Evolutionary conservation across 35 echinoderm and acorn worm genomes (phyloP), one percentile per base, ranked within the genome.

Genomic region (Strongylocentrotus purpuratus): DNA sequence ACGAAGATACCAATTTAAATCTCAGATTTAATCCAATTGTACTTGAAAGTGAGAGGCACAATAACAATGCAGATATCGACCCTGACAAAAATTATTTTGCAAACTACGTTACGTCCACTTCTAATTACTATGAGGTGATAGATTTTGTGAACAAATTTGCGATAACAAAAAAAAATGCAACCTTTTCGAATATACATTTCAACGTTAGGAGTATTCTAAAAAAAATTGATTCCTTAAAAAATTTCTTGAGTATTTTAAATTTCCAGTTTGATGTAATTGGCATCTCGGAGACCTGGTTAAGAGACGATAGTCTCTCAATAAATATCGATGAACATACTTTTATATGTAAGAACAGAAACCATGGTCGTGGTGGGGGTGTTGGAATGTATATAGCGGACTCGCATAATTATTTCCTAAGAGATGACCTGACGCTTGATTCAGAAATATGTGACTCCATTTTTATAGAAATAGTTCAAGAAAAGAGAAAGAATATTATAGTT

Each of bases 261-360:
- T 86, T 86, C 32, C 85, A 86, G 85, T 86, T 86, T 22, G 85
- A 86, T 22, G 85, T 86, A 33, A 86, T 86, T 86, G 85, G 85
- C 25, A 86, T 86, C 20, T 86, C 32, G 28, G 85, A 86, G 32
- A 86, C 85, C 4, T 31, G 85, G 85, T 86, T 86, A 33, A 86
- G 7, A 86, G 28, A 86, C 20, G 85, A 0, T 33, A 86, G 25
- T 86, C 20, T 33, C 10, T 33, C 32, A 31, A 33, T 86, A 11
- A 11, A 86, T 86, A 86, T 86, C 85, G 28, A 28, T 86, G 32
- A 86, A 28, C 20, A 86, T 86, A 31, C 85, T 31, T 86, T 86
- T 33, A 33, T 86, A 0, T 86, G 85, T 18, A 86, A 86, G 25
- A 86, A 86, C 20, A 86, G 85, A 86, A 86, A 86, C 25, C 0